phyloP scores from a whole-genome alignment of 23 tunicate species.

The Halocynthia roretzi region DNA sequence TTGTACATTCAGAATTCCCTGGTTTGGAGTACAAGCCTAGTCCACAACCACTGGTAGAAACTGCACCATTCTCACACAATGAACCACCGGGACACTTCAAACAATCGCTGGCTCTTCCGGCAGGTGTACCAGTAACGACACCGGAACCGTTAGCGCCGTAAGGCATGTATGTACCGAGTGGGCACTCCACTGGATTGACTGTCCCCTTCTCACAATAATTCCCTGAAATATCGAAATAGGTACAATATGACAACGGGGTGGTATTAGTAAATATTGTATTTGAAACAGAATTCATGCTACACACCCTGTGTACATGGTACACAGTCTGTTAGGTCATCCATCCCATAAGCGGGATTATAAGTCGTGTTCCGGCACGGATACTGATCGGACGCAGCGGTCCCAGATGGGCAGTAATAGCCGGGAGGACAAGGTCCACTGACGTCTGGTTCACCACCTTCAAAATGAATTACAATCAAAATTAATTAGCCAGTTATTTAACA shows the following conservation, averaged over 20 bases:
- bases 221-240: conserved; percentile 34
- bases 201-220: conserved; percentile 81
- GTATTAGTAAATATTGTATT: neutral
- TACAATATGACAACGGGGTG: neutral
- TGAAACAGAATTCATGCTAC: neutral
- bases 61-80: conserved; percentile 45
- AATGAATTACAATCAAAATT: neutral
- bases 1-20: conserved; percentile 58
- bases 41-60: conserved; percentile 42
- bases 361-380: conserved; percentile 67
- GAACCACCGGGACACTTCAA: conserved; percentile 76
- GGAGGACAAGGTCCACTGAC: conserved; percentile 74
- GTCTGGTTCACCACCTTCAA: conserved; percentile 55
- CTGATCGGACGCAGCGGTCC: conserved; percentile 58
- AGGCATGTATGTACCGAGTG: conserved; percentile 90
- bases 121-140: conserved; percentile 44
- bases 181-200: conserved; percentile 77
- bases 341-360: conserved; percentile 40
- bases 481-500: neutral
- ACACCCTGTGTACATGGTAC: conserved; percentile 66
- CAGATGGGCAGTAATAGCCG: conserved; percentile 86
- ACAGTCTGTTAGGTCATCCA: conserved; percentile 29
- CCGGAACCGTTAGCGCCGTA: conserved; percentile 40
- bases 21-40: conserved; percentile 57
- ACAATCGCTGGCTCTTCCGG: conserved; percentile 73